These are phyloP conservation scores for Drosophila sproati DNA, from an alignment of 1,140 invertebrate genomes.

Conservation along the genomic window DNA sequence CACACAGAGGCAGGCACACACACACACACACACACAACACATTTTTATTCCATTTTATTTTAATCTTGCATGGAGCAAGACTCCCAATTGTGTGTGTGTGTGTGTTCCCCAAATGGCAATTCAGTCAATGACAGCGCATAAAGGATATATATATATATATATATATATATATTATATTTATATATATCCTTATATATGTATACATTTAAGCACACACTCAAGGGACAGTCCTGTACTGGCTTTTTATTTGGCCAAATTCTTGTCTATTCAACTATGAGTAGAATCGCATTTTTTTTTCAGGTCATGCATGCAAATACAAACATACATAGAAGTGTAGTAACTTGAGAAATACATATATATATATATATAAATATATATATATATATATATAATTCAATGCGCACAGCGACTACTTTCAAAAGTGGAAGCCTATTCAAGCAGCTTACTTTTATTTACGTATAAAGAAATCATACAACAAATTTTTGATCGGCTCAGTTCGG, in stretches of 20 bases:
- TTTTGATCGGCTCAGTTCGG: constrained; percentile 9
- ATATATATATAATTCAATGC: constrained; percentile 35
- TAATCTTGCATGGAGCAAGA: constrained; percentile 33
- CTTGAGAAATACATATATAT: constrained; percentile 1
- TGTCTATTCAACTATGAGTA: constrained; percentile 73
- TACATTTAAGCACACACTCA: constrained; percentile 13
- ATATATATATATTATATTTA: constrained; percentile 8
- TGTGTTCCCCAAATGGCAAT: constrained; percentile 60
- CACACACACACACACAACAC: constrained; percentile 11
- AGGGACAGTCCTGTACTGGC: constrained; percentile 13
- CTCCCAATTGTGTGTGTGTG: background rate
- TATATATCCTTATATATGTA: constrained; percentile 1
- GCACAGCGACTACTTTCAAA: constrained; percentile 20
- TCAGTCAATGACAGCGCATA: constrained; percentile 73
- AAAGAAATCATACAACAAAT: constrained; percentile 35
- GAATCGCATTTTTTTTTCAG: constrained; percentile 63
- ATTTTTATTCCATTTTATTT: constrained; percentile 59
- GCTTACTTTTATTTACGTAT: constrained; percentile 71
- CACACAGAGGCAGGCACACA: constrained; percentile 9
- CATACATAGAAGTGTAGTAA: background rate
- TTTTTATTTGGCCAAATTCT: constrained; percentile 49
- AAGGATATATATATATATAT: constrained; percentile 34
- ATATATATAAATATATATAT: constrained; percentile 3
- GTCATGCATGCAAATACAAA: constrained; percentile 56
- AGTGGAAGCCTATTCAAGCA: constrained; percentile 73